Percentiles rank a stretch among this genome's conserved stretches.
Conservation (phyloP, 2,888 invertebrate species). For the Brenthis hecate region DNA sequence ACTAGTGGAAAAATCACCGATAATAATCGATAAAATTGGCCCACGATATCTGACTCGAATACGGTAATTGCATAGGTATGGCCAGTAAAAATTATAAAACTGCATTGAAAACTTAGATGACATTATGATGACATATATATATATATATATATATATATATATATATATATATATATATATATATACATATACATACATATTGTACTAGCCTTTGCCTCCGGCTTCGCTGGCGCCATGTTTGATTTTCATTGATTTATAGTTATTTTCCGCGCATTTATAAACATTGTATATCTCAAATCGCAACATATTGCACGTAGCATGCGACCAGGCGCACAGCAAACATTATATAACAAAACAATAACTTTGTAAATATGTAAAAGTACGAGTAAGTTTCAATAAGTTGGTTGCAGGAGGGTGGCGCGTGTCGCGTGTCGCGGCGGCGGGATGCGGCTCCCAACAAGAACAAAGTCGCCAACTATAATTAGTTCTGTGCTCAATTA, state of each 20-base stretch:
- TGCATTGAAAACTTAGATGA: too few species aligned
- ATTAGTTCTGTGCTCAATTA: conserved; percentile 26
- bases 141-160: too few species aligned
- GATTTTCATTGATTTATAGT: background rate
- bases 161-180: too few species aligned
- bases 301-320: background rate
- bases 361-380: conserved; percentile 11
- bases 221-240: too few species aligned
- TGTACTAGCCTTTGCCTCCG: too few species aligned
- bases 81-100: too few species aligned
- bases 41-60: too few species aligned
- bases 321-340: background rate
- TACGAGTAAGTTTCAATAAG: conserved; percentile 1
- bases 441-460: background rate
- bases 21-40: too few species aligned
- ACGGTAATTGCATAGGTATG: too few species aligned
- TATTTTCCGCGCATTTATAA: background rate
- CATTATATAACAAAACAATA: background rate
- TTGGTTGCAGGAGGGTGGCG: background rate
- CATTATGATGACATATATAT: too few species aligned
- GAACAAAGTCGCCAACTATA: conserved; percentile 21
- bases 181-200: too few species aligned
- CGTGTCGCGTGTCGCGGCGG: background rate
- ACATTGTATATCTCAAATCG: background rate
- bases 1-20: too few species aligned